Conservation (phyloP, 2,888 invertebrate species). For the Drosophila bunnanda region DNA sequence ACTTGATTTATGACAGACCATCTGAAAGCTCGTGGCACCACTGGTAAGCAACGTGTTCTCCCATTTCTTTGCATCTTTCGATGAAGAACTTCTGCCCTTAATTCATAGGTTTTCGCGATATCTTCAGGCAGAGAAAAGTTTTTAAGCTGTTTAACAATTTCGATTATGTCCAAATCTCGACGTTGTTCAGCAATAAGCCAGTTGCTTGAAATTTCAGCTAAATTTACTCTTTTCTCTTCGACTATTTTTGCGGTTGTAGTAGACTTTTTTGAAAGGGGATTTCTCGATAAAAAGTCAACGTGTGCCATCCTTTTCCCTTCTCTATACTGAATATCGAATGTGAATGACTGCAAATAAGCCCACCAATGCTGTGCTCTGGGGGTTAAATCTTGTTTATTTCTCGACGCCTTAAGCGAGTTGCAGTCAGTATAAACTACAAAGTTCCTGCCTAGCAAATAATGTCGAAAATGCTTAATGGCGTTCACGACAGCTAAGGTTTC, state of each 20-base stretch:
- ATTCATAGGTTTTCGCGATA: conserved; percentile 41
- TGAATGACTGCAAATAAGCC: background rate
- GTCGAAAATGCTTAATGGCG: background rate
- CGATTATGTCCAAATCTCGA: conserved; percentile 18
- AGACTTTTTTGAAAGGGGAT: background rate
- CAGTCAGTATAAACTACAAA: background rate
- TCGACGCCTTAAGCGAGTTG: background rate
- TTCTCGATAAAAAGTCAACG: conserved; percentile 1
- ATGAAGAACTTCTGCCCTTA: conserved; percentile 28
- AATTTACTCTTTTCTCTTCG: conserved; percentile 2
- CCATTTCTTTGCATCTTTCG: conserved; percentile 19
- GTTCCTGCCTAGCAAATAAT: background rate
- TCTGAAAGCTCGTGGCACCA: conserved; percentile 25
- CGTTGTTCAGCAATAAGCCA: conserved; percentile 12
- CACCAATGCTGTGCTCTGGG: background rate
- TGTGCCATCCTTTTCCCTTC: background rate
- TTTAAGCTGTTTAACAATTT: conserved; percentile 5
- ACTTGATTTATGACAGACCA: conserved; percentile 17
- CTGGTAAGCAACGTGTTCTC: background rate
- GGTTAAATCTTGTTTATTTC: background rate
- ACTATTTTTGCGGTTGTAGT: conserved; percentile 1
- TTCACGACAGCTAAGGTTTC: background rate
- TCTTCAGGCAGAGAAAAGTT: conserved; percentile 21
- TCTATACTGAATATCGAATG: conserved; percentile 3
- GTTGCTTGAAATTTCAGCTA: conserved; percentile 2